A percentile compares a stretch with the other conserved stretches of the same genome.
These are phyloP conservation scores for Aricia agestis DNA, from an alignment of 1,140 invertebrate genomes.

Conservation along the genomic window DNA sequence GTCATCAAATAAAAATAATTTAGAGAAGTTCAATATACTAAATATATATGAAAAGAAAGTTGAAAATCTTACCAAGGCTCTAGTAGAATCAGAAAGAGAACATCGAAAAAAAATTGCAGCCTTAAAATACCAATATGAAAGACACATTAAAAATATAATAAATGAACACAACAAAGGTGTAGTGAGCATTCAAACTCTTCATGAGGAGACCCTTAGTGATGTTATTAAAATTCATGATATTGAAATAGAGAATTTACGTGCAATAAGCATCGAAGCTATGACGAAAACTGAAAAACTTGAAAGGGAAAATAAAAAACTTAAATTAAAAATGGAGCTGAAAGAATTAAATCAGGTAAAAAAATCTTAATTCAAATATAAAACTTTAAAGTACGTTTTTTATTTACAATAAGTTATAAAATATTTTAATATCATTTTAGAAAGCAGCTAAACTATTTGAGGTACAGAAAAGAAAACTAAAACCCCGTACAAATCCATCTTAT, in stretches of 20 bases:
- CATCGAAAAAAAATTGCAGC: constrained; percentile 60
- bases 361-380: too few relatives aligned
- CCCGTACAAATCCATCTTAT: constrained; percentile 40
- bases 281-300: constrained; percentile 57
- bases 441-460: neutral
- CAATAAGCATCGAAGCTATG: constrained; percentile 64
- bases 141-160: constrained; percentile 59
- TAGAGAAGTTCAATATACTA: constrained; percentile 42
- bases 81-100: constrained; percentile 56
- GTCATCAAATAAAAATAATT: neutral
- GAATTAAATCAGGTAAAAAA: constrained; percentile 33
- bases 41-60: constrained; percentile 55
- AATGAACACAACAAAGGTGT: constrained; percentile 67
- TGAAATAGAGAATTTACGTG: constrained; percentile 63
- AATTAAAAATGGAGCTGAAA: constrained; percentile 33
- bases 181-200: constrained; percentile 58
- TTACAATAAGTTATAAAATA: constrained; percentile 16
- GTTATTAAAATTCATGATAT: constrained; percentile 61
- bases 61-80: constrained; percentile 40
- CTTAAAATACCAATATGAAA: constrained; percentile 62
- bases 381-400: too few relatives aligned
- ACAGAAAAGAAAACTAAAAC: constrained; percentile 36
- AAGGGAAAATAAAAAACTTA: constrained; percentile 51
- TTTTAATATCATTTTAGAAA: neutral
- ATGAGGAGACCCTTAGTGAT: constrained; percentile 60